Evolutionary conservation across 2,797 vertebrate genomes (phyloP), one percentile per base, ranked within the genome.

Genomic region (Phoebastria nigripes): DNA sequence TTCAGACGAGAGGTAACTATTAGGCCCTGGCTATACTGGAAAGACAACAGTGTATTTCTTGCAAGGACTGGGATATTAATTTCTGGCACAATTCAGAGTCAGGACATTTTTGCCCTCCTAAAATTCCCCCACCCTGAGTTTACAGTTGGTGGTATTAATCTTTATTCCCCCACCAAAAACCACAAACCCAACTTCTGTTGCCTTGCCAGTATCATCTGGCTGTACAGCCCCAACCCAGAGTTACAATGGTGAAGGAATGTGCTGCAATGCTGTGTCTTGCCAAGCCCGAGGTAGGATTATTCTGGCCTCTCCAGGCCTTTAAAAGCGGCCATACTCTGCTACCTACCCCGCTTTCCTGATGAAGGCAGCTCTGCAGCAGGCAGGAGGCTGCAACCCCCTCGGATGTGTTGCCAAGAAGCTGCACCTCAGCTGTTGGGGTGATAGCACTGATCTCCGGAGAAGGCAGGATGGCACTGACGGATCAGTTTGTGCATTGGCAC

Each of bases 91-190:
- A 25, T 66, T 42, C 44, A 46, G 55, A 84, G 65, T 89, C 58
- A 21, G 62, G 46, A 72, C 44, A 14, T 81, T 90, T 81, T 87
- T 83, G 2, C 44, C 86, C 37, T 90, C 62, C 85, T 90, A 52
- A 76, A 82, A 73, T 52, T 84, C 56, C 44, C 73, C 41, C 25
- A 46, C 37, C 24, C 29, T 54, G 44, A 89, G 70, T 82, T 93
- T 82, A 58, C n/a, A 82, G 58, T 84, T 66, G 37, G 54, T 89
- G 55, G 28, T 66, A 94, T 80, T 94, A 56, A 89, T 49, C 93
- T 80, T 94, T 73, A 77, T 92, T 90, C 35, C 47, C 54, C 35
- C 52, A 66, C 56, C 71, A 94, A 94, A 94, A 93, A 76, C 41
- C 66, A 95, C 81, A 94, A 87, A 62, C 62, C 82, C 74, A 29